These are phyloP conservation scores for Scaptomyza cyrtandrae DNA, from an alignment of 2,888 invertebrate species.

Conservation along the genomic window DNA sequence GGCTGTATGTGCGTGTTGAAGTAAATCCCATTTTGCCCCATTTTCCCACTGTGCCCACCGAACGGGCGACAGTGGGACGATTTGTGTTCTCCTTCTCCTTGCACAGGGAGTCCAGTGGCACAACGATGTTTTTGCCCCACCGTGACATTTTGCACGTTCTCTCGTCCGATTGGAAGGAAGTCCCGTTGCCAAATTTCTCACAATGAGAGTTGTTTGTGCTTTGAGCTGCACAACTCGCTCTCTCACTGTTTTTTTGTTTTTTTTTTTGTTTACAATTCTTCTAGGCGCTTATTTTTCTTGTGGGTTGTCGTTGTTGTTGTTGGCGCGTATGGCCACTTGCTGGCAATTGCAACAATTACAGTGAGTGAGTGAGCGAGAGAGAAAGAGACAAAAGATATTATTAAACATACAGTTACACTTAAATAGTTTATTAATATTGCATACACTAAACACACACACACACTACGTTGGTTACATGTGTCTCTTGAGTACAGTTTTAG, in stretches of 20 bases:
- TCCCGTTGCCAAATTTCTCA: conserved; percentile 10
- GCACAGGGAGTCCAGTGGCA: conserved; percentile 88
- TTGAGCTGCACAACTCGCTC: background rate
- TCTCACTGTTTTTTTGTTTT: conserved; percentile 1
- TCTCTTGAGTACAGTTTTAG: background rate
- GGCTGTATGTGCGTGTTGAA: conserved; percentile 89
- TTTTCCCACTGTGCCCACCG: conserved; percentile 95
- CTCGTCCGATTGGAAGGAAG: background rate
- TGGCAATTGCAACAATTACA: conserved; percentile 48
- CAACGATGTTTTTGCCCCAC: conserved; percentile 88
- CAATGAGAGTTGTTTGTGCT: conserved; percentile 13
- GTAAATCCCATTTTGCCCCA: conserved; percentile 98
- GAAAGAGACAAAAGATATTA: conserved; percentile 10
- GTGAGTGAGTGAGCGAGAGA: conserved; percentile 19
- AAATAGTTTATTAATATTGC: background rate
- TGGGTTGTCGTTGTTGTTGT: background rate
- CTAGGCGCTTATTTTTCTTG: conserved; percentile 22
- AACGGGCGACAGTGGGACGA: conserved; percentile 94
- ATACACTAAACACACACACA: conserved; percentile 1
- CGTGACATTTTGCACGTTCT: conserved; percentile 85
- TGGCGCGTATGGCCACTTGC: conserved; percentile 36
- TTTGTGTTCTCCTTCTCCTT: conserved; percentile 91
- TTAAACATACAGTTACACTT: conserved; percentile 10
- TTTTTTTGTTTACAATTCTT: conserved; percentile 40
- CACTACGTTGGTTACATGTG: background rate